Conservation (phyloP, 2,888 invertebrate genomes). For the Polydrusus cervinus region DNA sequence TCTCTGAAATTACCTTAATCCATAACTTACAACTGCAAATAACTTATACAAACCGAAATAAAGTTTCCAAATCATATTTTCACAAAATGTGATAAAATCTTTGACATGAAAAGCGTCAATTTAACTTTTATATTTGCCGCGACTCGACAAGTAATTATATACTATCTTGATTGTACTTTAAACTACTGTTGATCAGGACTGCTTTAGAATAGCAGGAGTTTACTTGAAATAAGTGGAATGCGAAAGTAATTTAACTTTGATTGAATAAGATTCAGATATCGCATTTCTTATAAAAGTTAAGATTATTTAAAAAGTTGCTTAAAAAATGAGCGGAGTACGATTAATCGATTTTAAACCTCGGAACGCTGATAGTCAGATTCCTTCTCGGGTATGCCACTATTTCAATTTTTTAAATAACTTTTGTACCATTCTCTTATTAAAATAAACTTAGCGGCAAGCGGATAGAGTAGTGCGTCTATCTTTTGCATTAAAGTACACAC, state of each 20-base stretch:
- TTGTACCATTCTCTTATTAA: no score
- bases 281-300: background rate
- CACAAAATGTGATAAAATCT: conserved; percentile 13
- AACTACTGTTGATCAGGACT: conserved; percentile 6
- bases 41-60: conserved; percentile 12
- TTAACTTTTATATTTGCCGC: conserved; percentile 16
- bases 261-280: background rate
- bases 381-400: no score
- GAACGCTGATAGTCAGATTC: no score
- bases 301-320: no score
- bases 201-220: background rate
- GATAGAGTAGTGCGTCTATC: no score
- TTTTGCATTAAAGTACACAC: no score
- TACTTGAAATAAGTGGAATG: background rate
- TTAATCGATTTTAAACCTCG: no score
- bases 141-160: conserved; percentile 10
- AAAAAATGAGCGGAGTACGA: no score
- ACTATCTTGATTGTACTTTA: conserved; percentile 7
- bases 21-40: conserved; percentile 6
- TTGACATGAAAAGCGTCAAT: conserved; percentile 21
- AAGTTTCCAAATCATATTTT: conserved; percentile 21
- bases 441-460: no score
- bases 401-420: no score
- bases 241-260: background rate
- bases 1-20: conserved; percentile 21